Evolutionary conservation across 2,888 invertebrate species (phyloP), one percentile per base, ranked within the genome.

Genomic region (Lottia gigantea): DNA sequence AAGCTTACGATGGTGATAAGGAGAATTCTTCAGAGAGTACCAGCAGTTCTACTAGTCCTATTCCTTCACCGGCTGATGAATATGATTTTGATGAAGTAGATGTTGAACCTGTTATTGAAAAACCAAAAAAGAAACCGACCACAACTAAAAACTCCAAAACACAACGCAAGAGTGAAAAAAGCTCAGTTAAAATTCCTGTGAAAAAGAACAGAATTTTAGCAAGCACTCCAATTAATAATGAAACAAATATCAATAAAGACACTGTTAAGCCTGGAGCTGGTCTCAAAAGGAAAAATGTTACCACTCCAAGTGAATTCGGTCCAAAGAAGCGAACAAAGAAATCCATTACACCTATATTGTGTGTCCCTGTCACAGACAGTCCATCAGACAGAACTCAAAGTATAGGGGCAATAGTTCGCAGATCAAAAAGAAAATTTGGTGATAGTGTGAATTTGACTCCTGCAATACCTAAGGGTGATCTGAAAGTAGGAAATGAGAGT

Each of bases 11-110:
- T 46, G 68, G 63, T 7, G 68, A 68, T 31, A 49, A 46, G 14
- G 68, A 68, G 40, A 68, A 55, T 55, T 55, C 68, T 2, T 64
- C 68, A 31, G 45, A 40, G 16, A 67, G 67, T 61, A 40, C 31
- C 40, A 31, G 3, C 6, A 26, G 49, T 25, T 46, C 46, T 25
- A 31, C 46, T n/a, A 68, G 40, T 63, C 19, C 25, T 16, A 46
- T 63, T 2, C n/a, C 64, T 15, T 25, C 46, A 7, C 46, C 31
- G 25, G 64, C 63, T 16, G 68, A 68, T 62, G 62, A 47, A 62
- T 68, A 68, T 31, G 63, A 68, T 40, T 68, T 68, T 64, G 64
- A 64, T 46, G 68, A 68, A 47, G 26, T 64, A 31, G 68, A 68
- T 47, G 47, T 23, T 6, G 25, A 19, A n/a, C 31, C 68, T 11